Evolutionary conservation across 64 coral and sea anemone species (phyloP).

Genomic region (Anthopleura sola): DNA sequence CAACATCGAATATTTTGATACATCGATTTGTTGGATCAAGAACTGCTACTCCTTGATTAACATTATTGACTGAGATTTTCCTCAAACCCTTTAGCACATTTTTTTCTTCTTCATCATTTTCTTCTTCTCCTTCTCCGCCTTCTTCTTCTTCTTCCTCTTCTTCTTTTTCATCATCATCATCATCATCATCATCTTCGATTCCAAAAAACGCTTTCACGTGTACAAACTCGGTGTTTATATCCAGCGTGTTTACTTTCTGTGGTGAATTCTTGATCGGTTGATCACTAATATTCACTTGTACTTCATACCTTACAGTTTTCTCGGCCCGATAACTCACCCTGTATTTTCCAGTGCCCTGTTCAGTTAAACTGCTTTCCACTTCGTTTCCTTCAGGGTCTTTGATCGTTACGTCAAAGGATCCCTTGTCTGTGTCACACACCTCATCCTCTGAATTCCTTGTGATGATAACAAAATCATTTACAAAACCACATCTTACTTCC

Average conservation of each 20-base stretch:
- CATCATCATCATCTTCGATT: background rate
- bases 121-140: too few relatives aligned
- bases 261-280: slow-evolving; percentile 1
- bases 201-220: background rate
- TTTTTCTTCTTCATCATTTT: too few relatives aligned
- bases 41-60: slow-evolving; percentile 36
- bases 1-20: slow-evolving; percentile 50
- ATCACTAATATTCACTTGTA: background rate
- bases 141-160: too few relatives aligned
- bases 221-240: background rate
- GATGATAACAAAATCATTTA: slow-evolving; percentile 2
- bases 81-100: too few relatives aligned
- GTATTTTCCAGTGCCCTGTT: background rate
- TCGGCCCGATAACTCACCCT: background rate
- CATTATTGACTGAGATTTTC: slow-evolving; percentile 56
- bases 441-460: background rate
- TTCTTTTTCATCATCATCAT: too few relatives aligned
- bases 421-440: background rate
- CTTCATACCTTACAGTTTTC: background rate
- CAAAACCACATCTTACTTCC: slow-evolving; percentile 4
- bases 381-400: background rate
- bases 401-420: background rate
- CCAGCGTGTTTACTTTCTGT: background rate
- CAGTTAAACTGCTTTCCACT: background rate
- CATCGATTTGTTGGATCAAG: background rate